These are phyloP conservation scores for Zaprionus gabonicus DNA, from an alignment of 1,140 invertebrate species.

Conservation along the genomic window DNA sequence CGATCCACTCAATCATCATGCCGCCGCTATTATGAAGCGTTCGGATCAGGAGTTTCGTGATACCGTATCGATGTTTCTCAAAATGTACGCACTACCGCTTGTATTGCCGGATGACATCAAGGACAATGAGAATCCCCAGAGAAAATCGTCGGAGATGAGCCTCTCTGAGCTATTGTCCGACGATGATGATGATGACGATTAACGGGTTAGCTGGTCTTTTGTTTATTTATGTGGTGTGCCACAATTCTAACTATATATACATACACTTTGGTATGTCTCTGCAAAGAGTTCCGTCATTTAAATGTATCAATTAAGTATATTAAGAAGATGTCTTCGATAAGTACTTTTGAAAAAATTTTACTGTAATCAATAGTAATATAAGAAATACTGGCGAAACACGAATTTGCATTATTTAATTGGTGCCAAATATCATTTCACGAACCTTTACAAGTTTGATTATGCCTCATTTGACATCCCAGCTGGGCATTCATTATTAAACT, in stretches of 20 bases:
- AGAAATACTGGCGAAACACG: not conserved
- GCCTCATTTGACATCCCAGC: not conserved
- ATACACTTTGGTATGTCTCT: slow-evolving; percentile 7
- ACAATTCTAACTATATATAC: slow-evolving; percentile 15
- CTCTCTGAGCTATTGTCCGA: slow-evolving; percentile 62
- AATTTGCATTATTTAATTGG: not conserved
- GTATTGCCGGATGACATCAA: slow-evolving; percentile 1
- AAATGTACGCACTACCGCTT: slow-evolving; percentile 92
- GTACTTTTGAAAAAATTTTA: not conserved
- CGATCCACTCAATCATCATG: slow-evolving; percentile 98
- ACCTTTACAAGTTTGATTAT: slow-evolving; percentile 15
- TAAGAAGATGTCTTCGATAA: slow-evolving; percentile 6
- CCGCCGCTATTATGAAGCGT: slow-evolving; percentile 99
- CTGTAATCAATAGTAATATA: not conserved
- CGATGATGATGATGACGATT: slow-evolving; percentile 45
- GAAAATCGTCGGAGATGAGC: slow-evolving; percentile 63
- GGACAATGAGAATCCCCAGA: slow-evolving; percentile 53
- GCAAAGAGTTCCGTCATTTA: slow-evolving; percentile 10
- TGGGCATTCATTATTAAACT: slow-evolving; percentile 9
- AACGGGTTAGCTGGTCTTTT: slow-evolving; percentile 45
- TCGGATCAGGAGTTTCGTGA: slow-evolving; percentile 99
- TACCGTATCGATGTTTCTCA: slow-evolving; percentile 98
- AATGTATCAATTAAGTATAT: slow-evolving; percentile 30
- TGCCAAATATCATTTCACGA: not conserved
- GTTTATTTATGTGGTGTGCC: slow-evolving; percentile 38